Evolutionary conservation across 1,140 invertebrate species (phyloP), one percentile per base, ranked within the genome.

Genomic region (Drosophila lacertosa): DNA sequence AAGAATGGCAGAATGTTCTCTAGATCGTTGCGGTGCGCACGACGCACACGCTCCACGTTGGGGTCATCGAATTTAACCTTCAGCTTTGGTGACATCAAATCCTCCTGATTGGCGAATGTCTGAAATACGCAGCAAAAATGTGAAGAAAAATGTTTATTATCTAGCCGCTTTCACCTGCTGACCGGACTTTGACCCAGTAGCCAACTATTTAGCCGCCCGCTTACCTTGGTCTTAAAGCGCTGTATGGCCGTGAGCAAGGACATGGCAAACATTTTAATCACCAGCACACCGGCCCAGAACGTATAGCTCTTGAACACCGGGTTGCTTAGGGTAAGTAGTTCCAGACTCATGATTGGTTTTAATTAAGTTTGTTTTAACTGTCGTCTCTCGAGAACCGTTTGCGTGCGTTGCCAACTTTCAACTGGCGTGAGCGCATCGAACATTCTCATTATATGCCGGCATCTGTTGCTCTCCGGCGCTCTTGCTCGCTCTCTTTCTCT

Each of bases 1-100:
- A 95, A 92, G 91, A 95, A 95, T 3, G 94, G 92, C 7, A 94
- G 81, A 59, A 95, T 92, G 71, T 95, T 96, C 86, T 96, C 95
- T 50, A 96, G 69, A 77, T 96, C 95, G 76, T 95, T 96, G 51
- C 92, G 89, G 79, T 96, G 95, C 11, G 94, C 94, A 72, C 95
- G 90, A 20, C 92, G 92, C 10, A 94, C 92, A 63, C 94, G 92
- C 77, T 94, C 94, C 0, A 94, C 90, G 71, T 94, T 92, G 4
- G 91, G 91, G 74, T 94, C 92, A 63, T 93, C 92, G 39, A 80
- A 91, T 42, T 75, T 81, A 4, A 94, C 91, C 69, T 93, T 93
- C 20, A 84, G 77, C 24, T 91, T 92, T 57, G 82, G 90, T 3
- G 53, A 74, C 35, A 64, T 54, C n/a, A 74, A 33, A 77, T 95